phyloP scores from a whole-genome alignment of 2,797 vertebrate genomes.

The Chelidonichthys spinosus region DNA sequence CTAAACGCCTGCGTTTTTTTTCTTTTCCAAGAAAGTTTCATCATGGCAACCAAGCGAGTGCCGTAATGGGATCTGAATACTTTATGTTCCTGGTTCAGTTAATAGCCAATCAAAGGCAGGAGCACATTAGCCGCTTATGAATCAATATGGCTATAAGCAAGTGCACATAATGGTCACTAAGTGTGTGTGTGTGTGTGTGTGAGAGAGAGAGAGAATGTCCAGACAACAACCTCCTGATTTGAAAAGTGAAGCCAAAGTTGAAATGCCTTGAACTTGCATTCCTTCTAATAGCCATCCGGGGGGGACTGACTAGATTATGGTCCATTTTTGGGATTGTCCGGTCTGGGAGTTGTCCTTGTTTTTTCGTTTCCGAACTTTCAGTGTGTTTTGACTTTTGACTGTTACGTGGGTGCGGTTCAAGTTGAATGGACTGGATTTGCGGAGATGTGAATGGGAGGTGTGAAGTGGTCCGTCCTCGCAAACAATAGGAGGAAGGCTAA shows the following conservation, averaged over 20 bases:
- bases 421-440: conserved; percentile 41
- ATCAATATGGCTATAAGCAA: conserved; percentile 51
- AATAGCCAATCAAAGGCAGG: conserved; percentile 38
- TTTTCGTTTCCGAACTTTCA: too few relatives aligned
- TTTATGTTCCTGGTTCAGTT: conserved; percentile 53
- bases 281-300: too few relatives aligned
- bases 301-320: too few relatives aligned
- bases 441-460: conserved; percentile 35
- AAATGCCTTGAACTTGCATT: too few relatives aligned
- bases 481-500: conserved; percentile 62
- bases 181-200: background rate
- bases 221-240: too few relatives aligned
- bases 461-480: conserved; percentile 27
- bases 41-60: conserved; percentile 19
- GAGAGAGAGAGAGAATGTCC: too few relatives aligned
- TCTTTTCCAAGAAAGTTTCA: conserved; percentile 9
- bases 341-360: too few relatives aligned
- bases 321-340: too few relatives aligned
- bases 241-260: too few relatives aligned
- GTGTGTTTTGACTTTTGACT: background rate
- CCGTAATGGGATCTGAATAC: conserved; percentile 17
- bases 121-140: conserved; percentile 45
- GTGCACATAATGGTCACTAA: conserved; percentile 28
- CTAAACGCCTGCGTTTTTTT: background rate
- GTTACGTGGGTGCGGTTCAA: conserved; percentile 39